A percentile compares a stretch with the other conserved stretches of the same genome.
These are phyloP conservation scores for Esox lucius DNA, from an alignment of 2,797 vertebrate species.

Conservation along the genomic window DNA sequence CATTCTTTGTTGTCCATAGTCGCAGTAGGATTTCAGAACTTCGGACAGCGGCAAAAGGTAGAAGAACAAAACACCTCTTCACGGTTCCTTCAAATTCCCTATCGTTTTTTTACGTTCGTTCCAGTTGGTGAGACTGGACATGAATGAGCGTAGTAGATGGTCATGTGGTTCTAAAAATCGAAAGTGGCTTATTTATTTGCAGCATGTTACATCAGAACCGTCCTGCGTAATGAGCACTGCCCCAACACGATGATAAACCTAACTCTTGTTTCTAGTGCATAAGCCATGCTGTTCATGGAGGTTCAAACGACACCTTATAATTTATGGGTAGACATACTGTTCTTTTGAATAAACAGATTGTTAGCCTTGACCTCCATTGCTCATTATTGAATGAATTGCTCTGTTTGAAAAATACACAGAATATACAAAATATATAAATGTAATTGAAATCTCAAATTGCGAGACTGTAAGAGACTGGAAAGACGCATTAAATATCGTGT, in stretches of 20 bases:
- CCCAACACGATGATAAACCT: neutral
- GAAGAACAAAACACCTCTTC: neutral
- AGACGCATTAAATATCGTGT: neutral
- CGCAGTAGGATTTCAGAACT: conserved; percentile 21
- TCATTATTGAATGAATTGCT: neutral
- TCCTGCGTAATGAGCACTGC: conserved; percentile 2
- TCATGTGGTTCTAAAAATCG: neutral
- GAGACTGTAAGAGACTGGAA: neutral
- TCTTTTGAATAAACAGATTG: neutral
- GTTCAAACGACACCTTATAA: neutral
- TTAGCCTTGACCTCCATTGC: neutral
- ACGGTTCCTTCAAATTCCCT: neutral
- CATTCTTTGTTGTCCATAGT: neutral
- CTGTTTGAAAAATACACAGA: neutral
- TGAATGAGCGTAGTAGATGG: neutral
- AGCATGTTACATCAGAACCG: conserved; percentile 13
- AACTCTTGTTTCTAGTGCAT: neutral
- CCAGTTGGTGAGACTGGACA: neutral
- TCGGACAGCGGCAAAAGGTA: conserved; percentile 16
- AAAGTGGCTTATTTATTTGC: conserved; percentile 5
- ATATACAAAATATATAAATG: neutral
- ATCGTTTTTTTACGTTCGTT: neutral
- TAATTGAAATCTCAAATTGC: neutral
- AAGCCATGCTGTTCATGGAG: neutral
- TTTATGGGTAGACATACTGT: neutral